phyloP scores from a whole-genome alignment of 2,797 vertebrate species.

The Myotis planiceps region DNA sequence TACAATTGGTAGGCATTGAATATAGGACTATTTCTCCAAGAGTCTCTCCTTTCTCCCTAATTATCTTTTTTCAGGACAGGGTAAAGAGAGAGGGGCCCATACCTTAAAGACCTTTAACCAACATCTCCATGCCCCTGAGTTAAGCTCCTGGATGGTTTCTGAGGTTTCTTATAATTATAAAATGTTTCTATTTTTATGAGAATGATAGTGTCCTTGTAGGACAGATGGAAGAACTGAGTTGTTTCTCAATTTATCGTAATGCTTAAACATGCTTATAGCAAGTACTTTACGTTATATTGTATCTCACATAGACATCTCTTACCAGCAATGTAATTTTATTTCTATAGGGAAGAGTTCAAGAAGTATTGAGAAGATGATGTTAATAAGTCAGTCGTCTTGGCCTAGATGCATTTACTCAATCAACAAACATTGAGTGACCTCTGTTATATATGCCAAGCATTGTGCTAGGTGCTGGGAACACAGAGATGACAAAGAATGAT shows the following conservation, averaged over 20 bases:
- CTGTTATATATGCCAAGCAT: background rate
- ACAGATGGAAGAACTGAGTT: background rate
- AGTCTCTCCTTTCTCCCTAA: background rate
- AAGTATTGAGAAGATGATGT: background rate
- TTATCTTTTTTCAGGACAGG: background rate
- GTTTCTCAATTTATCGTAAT: background rate
- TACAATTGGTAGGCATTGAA: background rate
- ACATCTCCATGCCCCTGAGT: background rate
- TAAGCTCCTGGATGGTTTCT: background rate
- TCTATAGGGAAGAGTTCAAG: background rate
- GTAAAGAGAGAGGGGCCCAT: background rate
- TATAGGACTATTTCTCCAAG: background rate
- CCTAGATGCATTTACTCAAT: background rate
- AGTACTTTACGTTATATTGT: background rate
- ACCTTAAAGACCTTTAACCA: background rate
- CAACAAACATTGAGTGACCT: background rate
- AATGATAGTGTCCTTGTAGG: background rate
- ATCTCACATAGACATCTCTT: background rate
- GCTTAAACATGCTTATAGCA: background rate
- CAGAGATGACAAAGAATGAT: background rate
- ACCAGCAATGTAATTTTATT: background rate
- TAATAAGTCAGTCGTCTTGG: background rate
- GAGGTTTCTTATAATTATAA: background rate
- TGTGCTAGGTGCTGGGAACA: background rate
- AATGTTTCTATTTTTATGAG: slow-evolving; percentile 11